A percentile compares a stretch with the other conserved stretches of the same genome.
Conservation (phyloP, 2,888 invertebrate genomes). For the Hybos culiciformis region DNA sequence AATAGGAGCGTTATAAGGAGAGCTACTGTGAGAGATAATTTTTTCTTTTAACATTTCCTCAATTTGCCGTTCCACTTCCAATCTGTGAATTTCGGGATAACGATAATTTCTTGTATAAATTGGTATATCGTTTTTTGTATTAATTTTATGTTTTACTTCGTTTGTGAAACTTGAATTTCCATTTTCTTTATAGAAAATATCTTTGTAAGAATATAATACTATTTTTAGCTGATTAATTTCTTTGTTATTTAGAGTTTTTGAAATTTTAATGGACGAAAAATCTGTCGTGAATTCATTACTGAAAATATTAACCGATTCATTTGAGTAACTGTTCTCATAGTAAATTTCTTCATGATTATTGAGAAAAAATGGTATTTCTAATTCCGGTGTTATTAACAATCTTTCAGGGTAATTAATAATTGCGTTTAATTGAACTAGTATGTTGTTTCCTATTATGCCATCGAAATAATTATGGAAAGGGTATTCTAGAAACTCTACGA, state of each 20-base stretch:
- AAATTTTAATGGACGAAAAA: too few relatives aligned
- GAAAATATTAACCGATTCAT: too few relatives aligned
- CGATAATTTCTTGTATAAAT: slow-evolving; percentile 10
- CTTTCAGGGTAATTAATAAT: background rate
- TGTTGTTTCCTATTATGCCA: background rate
- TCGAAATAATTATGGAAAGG: background rate
- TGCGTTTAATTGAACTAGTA: background rate
- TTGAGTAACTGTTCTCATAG: too few relatives aligned
- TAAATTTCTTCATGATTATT: background rate
- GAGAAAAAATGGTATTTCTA: background rate
- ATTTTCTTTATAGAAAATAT: background rate
- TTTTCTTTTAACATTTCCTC: slow-evolving; percentile 11
- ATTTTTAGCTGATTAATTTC: background rate
- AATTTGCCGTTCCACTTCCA: slow-evolving; percentile 11
- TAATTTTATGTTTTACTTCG: slow-evolving; percentile 5
- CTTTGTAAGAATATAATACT: background rate
- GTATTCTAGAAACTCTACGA: background rate
- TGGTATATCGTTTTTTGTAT: slow-evolving; percentile 6
- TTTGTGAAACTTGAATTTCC: background rate
- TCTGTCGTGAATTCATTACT: too few relatives aligned
- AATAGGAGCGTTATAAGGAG: background rate
- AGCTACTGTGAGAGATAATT: slow-evolving; percentile 14
- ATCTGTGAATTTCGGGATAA: slow-evolving; percentile 11
- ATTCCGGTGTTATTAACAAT: too few relatives aligned
- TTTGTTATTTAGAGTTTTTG: too few relatives aligned